A percentile compares a stretch with the other conserved stretches of the same genome.
Evolutionary conservation across 2,888 invertebrate species (phyloP).

Genomic region (Lasioglossum vierecki): DNA sequence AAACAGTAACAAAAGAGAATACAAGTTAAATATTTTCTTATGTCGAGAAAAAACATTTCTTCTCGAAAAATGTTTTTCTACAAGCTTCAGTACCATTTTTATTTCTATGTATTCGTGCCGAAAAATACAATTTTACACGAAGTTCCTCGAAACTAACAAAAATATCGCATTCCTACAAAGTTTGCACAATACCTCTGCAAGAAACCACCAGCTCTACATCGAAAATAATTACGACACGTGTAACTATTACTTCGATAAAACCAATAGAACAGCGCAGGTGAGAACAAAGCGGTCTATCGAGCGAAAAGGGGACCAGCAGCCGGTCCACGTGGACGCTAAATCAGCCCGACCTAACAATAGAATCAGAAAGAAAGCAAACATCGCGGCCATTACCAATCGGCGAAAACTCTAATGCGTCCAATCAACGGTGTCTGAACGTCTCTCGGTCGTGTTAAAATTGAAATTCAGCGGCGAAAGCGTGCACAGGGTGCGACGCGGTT

Average conservation of each 20-base stretch:
- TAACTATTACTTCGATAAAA: neutral
- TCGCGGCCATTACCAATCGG: constrained; percentile 9
- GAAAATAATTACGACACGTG: neutral
- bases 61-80: neutral
- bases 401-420: neutral
- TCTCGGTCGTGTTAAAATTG: constrained; percentile 26
- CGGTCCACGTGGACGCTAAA: constrained; percentile 57
- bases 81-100: neutral
- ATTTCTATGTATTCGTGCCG: neutral
- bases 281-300: neutral
- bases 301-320: neutral
- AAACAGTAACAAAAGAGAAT: neutral
- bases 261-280: neutral
- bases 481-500: constrained; percentile 20
- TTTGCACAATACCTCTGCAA: neutral
- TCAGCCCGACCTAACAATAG: constrained; percentile 21
- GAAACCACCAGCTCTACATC: neutral
- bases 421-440: neutral
- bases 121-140: neutral
- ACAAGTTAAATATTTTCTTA: neutral
- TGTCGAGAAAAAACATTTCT: neutral
- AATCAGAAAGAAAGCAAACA: neutral
- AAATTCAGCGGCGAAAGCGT: constrained; percentile 24
- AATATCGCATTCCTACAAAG: neutral
- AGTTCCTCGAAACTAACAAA: neutral